Conservation (phyloP, 2,113 vertebrate genomes). For the Cyanocitta stelleri region DNA sequence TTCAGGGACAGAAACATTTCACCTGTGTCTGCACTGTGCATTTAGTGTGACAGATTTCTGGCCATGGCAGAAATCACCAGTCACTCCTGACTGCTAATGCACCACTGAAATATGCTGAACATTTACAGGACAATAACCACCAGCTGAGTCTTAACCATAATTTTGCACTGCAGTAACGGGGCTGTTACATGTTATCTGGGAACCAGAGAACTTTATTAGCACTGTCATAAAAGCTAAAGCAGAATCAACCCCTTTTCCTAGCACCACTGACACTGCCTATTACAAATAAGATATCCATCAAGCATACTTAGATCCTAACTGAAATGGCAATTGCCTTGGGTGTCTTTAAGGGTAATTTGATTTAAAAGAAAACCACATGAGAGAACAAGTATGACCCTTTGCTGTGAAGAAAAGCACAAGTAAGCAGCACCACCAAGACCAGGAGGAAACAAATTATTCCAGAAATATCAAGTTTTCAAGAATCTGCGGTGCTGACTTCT, state of each 20-base stretch:
- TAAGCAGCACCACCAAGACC: neutral
- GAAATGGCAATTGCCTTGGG: neutral
- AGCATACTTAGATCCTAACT: neutral
- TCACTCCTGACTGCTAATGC: neutral
- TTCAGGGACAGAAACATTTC: neutral
- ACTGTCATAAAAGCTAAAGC: conserved; percentile 52
- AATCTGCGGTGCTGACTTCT: neutral
- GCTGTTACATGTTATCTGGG: neutral
- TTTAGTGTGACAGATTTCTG: neutral
- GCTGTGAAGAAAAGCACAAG: conserved; percentile 14
- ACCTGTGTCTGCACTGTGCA: neutral
- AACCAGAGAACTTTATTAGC: conserved; percentile 54
- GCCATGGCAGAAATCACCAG: neutral
- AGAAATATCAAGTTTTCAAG: neutral
- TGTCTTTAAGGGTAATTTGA: neutral
- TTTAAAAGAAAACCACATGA: neutral
- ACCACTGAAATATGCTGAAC: neutral
- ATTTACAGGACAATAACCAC: conserved; percentile 14
- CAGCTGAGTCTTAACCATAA: neutral
- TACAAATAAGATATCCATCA: conserved; percentile 41
- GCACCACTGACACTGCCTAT: neutral
- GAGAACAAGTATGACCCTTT: neutral
- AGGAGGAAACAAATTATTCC: neutral
- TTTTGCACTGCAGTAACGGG: neutral
- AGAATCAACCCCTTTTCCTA: conserved; percentile 48